phyloP scores from a whole-genome alignment of 2,888 invertebrate species.

The Notodonta ziczac region DNA sequence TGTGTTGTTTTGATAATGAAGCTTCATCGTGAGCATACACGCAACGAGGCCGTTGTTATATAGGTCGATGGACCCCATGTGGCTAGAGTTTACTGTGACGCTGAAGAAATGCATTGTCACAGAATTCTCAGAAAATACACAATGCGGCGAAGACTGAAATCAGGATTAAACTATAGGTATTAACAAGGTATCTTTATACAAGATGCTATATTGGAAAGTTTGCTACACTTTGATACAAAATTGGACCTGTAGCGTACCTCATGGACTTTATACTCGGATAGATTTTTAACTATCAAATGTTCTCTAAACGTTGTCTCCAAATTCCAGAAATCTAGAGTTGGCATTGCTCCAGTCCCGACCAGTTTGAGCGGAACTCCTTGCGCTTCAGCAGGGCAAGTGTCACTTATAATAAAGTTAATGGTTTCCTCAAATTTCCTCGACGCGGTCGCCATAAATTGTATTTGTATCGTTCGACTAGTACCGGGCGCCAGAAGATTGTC shows the following conservation, averaged over 20 bases:
- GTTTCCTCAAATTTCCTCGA: slow-evolving; percentile 70
- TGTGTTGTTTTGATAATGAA: slow-evolving; percentile 68
- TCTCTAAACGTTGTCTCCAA: slow-evolving; percentile 85
- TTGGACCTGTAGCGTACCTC: slow-evolving; percentile 55
- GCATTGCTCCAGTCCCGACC: slow-evolving; percentile 82
- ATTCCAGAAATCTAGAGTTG: slow-evolving; percentile 83
- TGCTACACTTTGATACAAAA: no score
- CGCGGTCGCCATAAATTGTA: slow-evolving; percentile 68
- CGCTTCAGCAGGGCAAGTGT: slow-evolving; percentile 78
- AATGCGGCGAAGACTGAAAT: slow-evolving; percentile 74
- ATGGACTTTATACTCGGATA: slow-evolving; percentile 78
- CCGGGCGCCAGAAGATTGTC: slow-evolving; percentile 76
- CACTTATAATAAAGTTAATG: slow-evolving; percentile 73
- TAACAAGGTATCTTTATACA: not conserved
- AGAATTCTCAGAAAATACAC: slow-evolving; percentile 75
- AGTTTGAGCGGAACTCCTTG: slow-evolving; percentile 77
- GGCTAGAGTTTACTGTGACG: slow-evolving; percentile 66
- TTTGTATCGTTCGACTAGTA: slow-evolving; percentile 69
- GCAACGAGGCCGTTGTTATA: slow-evolving; percentile 78
- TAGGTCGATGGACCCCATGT: slow-evolving; percentile 64
- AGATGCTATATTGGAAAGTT: no score
- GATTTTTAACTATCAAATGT: slow-evolving; percentile 81
- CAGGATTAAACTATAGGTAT: slow-evolving; percentile 7
- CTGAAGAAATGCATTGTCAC: slow-evolving; percentile 74
- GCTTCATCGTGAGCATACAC: slow-evolving; percentile 65